Base-by-base conservation (phyloP, 1,140 invertebrate genomes). In the Saxidomus purpurata region DNA sequence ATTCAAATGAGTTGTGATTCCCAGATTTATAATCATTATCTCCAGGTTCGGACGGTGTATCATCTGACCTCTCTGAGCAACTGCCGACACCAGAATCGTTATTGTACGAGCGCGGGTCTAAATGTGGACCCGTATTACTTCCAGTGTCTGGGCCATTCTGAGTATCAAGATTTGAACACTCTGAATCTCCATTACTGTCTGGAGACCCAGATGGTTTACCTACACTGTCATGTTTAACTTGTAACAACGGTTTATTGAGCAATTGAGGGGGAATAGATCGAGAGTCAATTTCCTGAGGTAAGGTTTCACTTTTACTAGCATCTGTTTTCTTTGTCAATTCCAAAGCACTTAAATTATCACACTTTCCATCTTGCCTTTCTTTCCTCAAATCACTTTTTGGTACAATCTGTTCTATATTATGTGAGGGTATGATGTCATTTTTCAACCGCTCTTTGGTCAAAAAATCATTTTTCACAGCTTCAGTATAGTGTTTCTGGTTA, bases 31-130 rank as follows among this genome's bases (percentile, higher is more conserved):
- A 93, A 67, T 95, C 94, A 38, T 89, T 90, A 90, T 95, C 94
- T 61, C 94, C 94, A 34, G 91, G 91, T 89, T 95, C 94, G 71
- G 94, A 94, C 31, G 94, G 94, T 69, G 94, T 93, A 80, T 94
- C 94, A 82, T 95, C 94, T 28, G 94, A 95, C 61, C 94, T 89
- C 67, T 95, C 94, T 47, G 94, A 95, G 36, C 93, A 93, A 89
- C 94, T 94, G 34, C 94, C 94, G 15, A 95, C 90, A 77, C 94
- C 94, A 38, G 94, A 95, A 74, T 95, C 94, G 90, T 94, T 92
- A 89, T 93, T 94, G 81, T 94, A 93, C 25, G 71, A 61, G 84
- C 89, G 89, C 47, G 38, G 38, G 67, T 90, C 91, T 80, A 47
- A 82, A 34, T 89, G 79, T 69, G 67, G 86, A 91, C 92, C 88